Base-by-base conservation (phyloP, 2,797 vertebrate species). In the Cirrhinus mrigala region DNA sequence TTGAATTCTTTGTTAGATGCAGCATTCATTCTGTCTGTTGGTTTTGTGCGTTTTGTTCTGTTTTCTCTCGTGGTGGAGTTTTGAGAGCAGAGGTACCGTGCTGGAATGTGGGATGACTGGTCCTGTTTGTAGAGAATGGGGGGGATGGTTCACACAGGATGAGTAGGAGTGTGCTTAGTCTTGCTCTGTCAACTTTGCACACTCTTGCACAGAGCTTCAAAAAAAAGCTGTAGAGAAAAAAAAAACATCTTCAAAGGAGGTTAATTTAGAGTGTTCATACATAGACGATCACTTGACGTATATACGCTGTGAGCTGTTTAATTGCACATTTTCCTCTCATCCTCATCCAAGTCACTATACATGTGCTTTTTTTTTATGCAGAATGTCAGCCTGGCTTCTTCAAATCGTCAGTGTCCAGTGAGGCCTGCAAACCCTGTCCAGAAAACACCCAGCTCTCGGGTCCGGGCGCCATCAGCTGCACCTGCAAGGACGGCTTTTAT, bases 311-410 rank as follows among this genome's bases (percentile, higher is more conserved):
- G 79, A 83, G 70, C 70, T 64, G 54, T 64, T 50, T 83, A 73
- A 83, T 81, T 83, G 60, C 54, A 68, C 50, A 12, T 8, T 85
- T 86, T 86, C 66, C 56, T 70, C 85, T 85, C 81, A 88, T 90
- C 84, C 78, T 89, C n/a, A 90, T 91, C 88, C 54, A 89, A 91
- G 84, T 91, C 27, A 83, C 90, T 27, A 89, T 79, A 33, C 58
- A 74, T 87, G 77, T 77, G 81, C 89, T 8, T 92, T 27, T 71
- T 66, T 37, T n/a, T n/a, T 52, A 7, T 50, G 81, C 87, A 99
- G 98, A 96, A 46, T 99, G 98, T 88, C 91, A 92, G 0, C 89
- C 96, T 0, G 97, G 97, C 46, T 97, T 94, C 93, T 99, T 98
- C 92, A 98, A 98, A 93, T 91, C 94, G 0, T 84, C 91, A 0